These are phyloP conservation scores for Diplolepis rosae DNA, from an alignment of 2,888 invertebrate genomes.

Conservation along the genomic window DNA sequence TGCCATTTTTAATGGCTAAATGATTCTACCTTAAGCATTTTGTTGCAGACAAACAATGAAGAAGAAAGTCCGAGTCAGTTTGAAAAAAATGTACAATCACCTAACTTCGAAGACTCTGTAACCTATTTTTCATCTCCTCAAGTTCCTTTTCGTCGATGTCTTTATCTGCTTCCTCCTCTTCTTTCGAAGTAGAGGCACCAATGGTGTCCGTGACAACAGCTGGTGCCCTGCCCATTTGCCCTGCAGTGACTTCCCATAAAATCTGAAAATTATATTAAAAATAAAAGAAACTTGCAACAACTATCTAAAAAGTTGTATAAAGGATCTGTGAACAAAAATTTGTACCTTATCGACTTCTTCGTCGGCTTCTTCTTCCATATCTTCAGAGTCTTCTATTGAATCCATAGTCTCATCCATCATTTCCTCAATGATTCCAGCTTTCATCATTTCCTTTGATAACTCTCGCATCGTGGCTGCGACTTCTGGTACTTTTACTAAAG, in stretches of 20 bases:
- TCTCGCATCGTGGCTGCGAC: constrained; percentile 97
- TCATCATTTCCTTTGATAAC: constrained; percentile 99
- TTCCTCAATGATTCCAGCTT: constrained; percentile 98
- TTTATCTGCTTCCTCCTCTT: constrained; percentile 78
- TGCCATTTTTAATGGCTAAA: not conserved
- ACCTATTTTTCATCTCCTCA: constrained; percentile 92
- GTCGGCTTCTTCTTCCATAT: constrained; percentile 97
- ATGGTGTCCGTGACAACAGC: constrained; percentile 82
- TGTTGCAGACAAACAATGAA: no score
- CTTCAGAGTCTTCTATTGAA: constrained; percentile 91
- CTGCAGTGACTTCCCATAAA: constrained; percentile 92
- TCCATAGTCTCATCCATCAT: constrained; percentile 99
- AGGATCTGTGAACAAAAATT: constrained; percentile 1
- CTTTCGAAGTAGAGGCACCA: constrained; percentile 77
- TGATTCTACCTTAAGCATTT: not conserved
- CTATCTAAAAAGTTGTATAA: not conserved
- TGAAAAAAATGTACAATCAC: constrained; percentile 30
- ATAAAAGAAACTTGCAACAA: not conserved
- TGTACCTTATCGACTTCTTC: constrained; percentile 91
- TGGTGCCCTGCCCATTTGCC: constrained; percentile 94
- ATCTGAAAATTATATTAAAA: constrained; percentile 74
- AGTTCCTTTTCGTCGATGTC: constrained; percentile 86
- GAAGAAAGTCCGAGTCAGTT: not conserved
- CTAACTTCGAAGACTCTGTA: constrained; percentile 92
- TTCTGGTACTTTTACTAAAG: constrained; percentile 91